Percentiles rank a stretch among this genome's conserved stretches.
phyloP scores from a whole-genome alignment of 2,113 vertebrate species.

The Passer montanus region DNA sequence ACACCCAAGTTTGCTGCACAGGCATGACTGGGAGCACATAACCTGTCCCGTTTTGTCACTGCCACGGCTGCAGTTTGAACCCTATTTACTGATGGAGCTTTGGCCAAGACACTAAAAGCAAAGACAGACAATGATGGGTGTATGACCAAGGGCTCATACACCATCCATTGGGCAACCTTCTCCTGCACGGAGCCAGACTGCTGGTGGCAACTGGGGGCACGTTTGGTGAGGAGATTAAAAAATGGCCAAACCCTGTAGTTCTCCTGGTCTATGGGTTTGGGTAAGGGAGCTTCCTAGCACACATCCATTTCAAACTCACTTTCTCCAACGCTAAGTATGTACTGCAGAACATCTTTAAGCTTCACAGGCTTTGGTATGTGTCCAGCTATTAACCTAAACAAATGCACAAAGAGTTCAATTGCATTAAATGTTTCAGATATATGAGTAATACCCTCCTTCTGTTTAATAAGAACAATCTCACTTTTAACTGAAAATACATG shows the following conservation, averaged over 20 bases:
- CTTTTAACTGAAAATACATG: background rate
- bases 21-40: accelerated
- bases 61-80: background rate
- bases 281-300: background rate
- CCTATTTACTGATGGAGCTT: background rate
- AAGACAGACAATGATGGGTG: background rate
- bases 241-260: background rate
- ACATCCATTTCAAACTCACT: background rate
- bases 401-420: background rate
- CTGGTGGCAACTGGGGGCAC: background rate
- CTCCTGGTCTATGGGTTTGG: background rate
- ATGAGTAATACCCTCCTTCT: background rate
- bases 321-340: background rate
- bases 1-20: accelerated
- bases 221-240: background rate
- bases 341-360: background rate
- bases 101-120: background rate
- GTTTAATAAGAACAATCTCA: background rate
- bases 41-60: accelerated
- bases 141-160: background rate
- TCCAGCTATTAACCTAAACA: conserved; percentile 10
- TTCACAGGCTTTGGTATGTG: background rate
- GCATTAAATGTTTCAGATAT: background rate
- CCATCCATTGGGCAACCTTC: background rate
- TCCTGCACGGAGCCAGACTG: background rate